Evolutionary conservation across 2,888 invertebrate genomes (phyloP).

Genomic region (Apamea epomidion): DNA sequence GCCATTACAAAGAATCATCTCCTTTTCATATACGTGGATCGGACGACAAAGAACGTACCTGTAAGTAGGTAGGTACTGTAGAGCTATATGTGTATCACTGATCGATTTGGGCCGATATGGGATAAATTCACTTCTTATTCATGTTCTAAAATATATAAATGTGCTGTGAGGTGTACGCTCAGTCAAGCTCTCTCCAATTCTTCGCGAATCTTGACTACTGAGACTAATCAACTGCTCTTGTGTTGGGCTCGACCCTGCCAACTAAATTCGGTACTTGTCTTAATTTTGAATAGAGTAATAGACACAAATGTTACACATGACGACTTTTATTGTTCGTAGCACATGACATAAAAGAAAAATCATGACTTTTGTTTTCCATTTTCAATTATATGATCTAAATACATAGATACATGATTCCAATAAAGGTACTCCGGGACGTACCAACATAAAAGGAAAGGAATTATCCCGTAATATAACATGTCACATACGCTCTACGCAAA

Average conservation of each 20-base stretch:
- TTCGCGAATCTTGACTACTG: too few species aligned
- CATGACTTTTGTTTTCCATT: neutral
- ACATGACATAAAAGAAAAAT: neutral
- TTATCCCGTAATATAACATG: constrained; percentile 16
- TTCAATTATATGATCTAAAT: neutral
- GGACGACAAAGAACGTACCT: neutral
- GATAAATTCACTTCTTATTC: neutral
- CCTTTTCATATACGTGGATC: neutral
- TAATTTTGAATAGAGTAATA: neutral
- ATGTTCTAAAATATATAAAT: neutral
- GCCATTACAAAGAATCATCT: constrained; percentile 2
- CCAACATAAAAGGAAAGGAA: constrained; percentile 11
- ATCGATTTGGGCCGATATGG: neutral
- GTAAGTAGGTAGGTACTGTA: neutral
- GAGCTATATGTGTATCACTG: constrained; percentile 2
- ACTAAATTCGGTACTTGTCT: neutral
- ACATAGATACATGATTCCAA: neutral
- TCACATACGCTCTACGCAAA: constrained; percentile 13
- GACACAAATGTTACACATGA: neutral
- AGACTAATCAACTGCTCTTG: neutral
- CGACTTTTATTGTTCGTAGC: too few species aligned
- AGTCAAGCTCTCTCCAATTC: neutral
- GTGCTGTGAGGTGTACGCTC: neutral
- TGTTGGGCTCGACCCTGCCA: neutral
- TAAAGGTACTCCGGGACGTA: neutral